Evolutionary conservation across 2,113 vertebrate species (phyloP), one percentile per base, ranked within the genome.

Genomic region (Sula dactylatra): DNA sequence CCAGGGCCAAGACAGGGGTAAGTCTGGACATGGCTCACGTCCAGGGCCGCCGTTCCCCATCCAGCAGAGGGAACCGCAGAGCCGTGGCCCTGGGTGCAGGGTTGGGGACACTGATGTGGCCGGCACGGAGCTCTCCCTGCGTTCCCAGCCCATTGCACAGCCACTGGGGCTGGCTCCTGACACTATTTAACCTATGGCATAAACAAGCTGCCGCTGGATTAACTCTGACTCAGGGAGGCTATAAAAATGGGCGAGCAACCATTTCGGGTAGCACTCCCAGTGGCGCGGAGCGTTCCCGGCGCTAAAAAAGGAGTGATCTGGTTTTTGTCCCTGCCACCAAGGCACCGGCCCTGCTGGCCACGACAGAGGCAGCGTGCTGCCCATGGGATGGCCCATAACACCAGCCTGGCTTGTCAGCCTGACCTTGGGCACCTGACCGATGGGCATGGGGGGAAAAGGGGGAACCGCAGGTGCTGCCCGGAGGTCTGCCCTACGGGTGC

Each of bases 281-380:
- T 18, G 0, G 49, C 14, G 2, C 7, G 1, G 72, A 71, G 73
- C 44, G 0, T 84, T 94, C 82, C 47, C 1, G 17, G 82, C 7
- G 17, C 97, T 97, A 94, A 96, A 97, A 96, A 96, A 97, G 96
- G 95, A 97, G 94, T 0, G 54, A 52, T 96, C 94, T 97, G 97
- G 25, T 70, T 95, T 94, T 77, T 76, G 93, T 96, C 83, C 81
- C 80, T 2, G 9, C 20, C 0, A 5, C 70, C 0, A 0, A 2
- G 84, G 82, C 94, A 72, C 26, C 0, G 0, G 76, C 72, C 79
- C 96, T 0, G 0, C 64, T 86, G 67, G 50, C 73, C 4, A 1
- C 0, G 2, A 55, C 58, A 40, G 38, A 73, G 45, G 34, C 71
- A 47, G 76, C 4, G 7, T 1, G 3, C 14, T 44, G 22, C 50